These are phyloP conservation scores for Pegoplata infirma DNA, from an alignment of 2,888 invertebrate genomes.

Conservation along the genomic window DNA sequence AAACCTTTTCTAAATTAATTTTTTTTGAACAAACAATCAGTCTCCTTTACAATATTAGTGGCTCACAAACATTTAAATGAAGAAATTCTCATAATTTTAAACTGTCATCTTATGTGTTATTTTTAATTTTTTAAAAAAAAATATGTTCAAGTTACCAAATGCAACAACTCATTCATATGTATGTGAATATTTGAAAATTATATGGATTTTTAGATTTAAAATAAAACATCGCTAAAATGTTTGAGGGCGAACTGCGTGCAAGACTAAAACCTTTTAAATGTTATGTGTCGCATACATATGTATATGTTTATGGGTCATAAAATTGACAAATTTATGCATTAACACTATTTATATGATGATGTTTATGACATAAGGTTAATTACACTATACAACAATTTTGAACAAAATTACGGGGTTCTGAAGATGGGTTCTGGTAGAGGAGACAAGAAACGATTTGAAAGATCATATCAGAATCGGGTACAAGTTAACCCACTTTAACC, in stretches of 20 bases:
- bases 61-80: background rate
- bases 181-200: background rate
- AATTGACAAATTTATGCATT: background rate
- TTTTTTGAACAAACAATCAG: no score
- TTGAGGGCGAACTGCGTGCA: no score
- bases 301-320: no score
- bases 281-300: background rate
- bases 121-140: background rate
- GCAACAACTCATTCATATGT: background rate
- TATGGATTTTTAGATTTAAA: background rate
- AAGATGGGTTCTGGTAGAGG: no score
- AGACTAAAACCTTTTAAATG: background rate
- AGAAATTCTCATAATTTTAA: background rate
- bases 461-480: no score
- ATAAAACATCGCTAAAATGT: background rate
- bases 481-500: no score
- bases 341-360: background rate
- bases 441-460: no score
- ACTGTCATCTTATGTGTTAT: background rate
- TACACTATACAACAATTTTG: no score
- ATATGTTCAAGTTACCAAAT: background rate
- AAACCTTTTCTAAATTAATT: no score
- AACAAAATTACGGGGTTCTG: no score
- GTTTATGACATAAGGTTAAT: no score
- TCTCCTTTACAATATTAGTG: no score